Evolutionary conservation across 1,140 invertebrate species (phyloP), one percentile per base, ranked within the genome.

Genomic region (Theocolax elegans): DNA sequence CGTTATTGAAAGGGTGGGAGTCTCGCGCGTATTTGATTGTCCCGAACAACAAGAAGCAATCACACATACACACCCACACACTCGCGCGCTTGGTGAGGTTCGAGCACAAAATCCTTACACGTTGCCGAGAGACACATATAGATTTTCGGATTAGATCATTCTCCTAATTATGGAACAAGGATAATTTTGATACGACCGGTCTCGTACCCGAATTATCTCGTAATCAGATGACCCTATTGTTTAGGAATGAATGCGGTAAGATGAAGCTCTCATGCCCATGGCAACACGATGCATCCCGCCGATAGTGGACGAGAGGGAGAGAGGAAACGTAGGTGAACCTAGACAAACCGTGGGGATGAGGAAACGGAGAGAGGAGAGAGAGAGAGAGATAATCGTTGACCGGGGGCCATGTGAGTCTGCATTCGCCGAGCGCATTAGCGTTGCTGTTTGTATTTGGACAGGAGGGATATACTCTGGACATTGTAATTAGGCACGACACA

Each of bases 401-500:
- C 63, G 15, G 63, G 38, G 48, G 21, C 4, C 31, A 35, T 6
- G 31, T 6, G 31, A 35, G 31, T 6, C 60, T 73, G 68, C 60
- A 72, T 74, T 75, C 60, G 58, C 56, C 60, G 74, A 78, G 68
- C 75, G 72, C 79, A 83, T 83, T 83, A 80, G 79, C 79, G 75
- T 72, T 74, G 72, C 75, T 85, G 78, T 84, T 85, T 83, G 82
- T 84, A 82, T 83, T 85, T 81, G 80, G 75, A 79, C 72, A 80
- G 78, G 81, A 76, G 79, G 79, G 75, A 79, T 67, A 79, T 76
- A 79, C 76, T 74, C 76, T 79, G 79, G 81, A 80, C 80, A 82
- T 84, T 84, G 83, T 84, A 84, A 85, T 84, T 84, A 84, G 81
- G 75, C 77, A 78, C 79, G 80, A 85, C 82, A 81, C 80, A 84